Conservation (phyloP, 2,113 vertebrate species). For the human region DNA sequence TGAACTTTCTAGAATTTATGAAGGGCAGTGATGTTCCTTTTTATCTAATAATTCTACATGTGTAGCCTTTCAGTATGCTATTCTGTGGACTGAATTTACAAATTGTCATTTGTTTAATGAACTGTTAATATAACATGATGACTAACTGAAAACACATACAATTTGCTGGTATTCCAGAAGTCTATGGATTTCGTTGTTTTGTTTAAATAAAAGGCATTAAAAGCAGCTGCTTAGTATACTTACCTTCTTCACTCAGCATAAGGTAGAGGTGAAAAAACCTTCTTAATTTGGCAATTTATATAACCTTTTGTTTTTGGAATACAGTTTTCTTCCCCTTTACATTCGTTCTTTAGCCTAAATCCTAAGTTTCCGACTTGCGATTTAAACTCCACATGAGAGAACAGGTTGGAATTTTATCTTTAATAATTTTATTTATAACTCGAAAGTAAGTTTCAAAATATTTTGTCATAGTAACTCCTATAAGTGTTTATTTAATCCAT, state of each 20-base stretch:
- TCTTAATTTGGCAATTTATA: neutral
- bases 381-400: neutral
- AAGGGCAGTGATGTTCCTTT: neutral
- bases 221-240: neutral
- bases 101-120: neutral
- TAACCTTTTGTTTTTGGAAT: slow-evolving; percentile 11
- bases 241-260: neutral
- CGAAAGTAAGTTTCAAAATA: slow-evolving; percentile 1
- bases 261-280: neutral
- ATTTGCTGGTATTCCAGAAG: neutral
- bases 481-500: neutral
- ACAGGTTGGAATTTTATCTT: neutral
- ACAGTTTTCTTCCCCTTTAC: neutral
- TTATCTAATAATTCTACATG: neutral
- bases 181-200: neutral
- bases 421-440: slow-evolving; percentile 18
- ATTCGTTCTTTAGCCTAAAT: neutral
- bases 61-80: neutral
- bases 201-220: neutral
- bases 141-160: neutral
- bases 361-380: slow-evolving; percentile 11
- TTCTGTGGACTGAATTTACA: neutral
- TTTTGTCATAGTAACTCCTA: neutral
- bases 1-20: neutral
- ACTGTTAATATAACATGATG: neutral